phyloP scores from a whole-genome alignment of 2,888 invertebrate genomes.

The Zonitis immaculata region DNA sequence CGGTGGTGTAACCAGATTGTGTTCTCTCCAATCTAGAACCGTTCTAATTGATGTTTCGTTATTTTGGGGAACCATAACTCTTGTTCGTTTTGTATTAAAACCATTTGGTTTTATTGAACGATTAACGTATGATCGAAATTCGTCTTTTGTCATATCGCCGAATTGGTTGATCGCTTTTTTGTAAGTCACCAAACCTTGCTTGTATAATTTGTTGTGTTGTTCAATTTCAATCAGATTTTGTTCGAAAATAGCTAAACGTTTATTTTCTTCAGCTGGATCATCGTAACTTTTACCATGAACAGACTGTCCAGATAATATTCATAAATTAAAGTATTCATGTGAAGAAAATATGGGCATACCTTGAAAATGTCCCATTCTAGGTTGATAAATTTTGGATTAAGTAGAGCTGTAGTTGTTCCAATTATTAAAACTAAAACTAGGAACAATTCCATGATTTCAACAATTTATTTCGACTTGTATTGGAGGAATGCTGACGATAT shows the following conservation, averaged over 20 bases:
- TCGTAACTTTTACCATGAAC: background rate
- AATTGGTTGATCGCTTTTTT: background rate
- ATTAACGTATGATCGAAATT: background rate
- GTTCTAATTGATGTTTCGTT: too few species aligned
- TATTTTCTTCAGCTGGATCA: background rate
- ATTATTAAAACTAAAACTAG: background rate
- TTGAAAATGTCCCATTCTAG: conserved; percentile 7
- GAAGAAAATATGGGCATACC: conserved; percentile 9
- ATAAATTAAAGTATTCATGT: too few species aligned
- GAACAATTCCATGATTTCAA: background rate
- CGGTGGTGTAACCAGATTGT: too few species aligned
- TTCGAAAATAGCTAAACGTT: background rate
- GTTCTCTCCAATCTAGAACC: too few species aligned
- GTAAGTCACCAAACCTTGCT: background rate
- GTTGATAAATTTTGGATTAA: background rate
- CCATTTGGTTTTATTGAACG: too few species aligned
- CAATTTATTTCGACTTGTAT: too few species aligned
- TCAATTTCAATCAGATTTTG: background rate
- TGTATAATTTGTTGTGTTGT: background rate
- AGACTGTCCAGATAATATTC: too few species aligned
- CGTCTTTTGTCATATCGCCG: background rate
- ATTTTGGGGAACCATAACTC: too few species aligned
- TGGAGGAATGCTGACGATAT: too few species aligned
- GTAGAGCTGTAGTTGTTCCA: conserved; percentile 1
- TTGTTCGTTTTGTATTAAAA: too few species aligned